Evolutionary conservation across 2,113 vertebrate genomes (phyloP).

Genomic region (Bubo blakistoni): DNA sequence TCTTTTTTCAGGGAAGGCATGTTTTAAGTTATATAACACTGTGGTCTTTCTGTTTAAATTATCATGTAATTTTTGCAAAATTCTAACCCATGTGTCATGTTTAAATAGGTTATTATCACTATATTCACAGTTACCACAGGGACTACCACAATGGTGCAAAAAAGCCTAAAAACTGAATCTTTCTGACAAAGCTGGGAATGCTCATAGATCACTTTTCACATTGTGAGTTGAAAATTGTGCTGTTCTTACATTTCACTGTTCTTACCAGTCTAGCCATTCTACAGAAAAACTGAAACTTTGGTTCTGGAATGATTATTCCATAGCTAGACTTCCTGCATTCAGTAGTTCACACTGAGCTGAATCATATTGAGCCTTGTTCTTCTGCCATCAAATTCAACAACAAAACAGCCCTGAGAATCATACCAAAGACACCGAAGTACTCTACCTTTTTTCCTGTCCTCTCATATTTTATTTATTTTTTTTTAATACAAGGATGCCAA

Average conservation of each 20-base stretch:
- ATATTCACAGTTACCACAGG: not conserved
- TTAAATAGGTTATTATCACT: not conserved
- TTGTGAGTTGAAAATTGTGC: not conserved
- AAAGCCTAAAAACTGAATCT: not conserved
- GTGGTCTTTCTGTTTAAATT: not conserved
- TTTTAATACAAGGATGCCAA: no score
- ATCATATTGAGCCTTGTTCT: not conserved
- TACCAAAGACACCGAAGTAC: not conserved
- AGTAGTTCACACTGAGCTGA: not conserved
- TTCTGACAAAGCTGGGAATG: not conserved
- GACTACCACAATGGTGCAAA: not conserved
- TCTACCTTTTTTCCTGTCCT: not conserved
- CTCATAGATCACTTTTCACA: not conserved
- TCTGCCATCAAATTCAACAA: not conserved
- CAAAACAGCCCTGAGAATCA: not conserved
- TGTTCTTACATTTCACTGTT: not conserved
- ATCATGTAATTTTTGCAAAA: not conserved
- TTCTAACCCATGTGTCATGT: not conserved
- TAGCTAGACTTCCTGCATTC: not conserved
- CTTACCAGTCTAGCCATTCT: not conserved
- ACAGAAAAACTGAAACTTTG: no score
- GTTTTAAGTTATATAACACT: not conserved
- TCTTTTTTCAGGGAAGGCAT: not conserved
- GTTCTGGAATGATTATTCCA: not conserved
- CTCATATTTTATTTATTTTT: not conserved